Percentiles rank a stretch among this genome's conserved stretches.
Evolutionary conservation across 2,888 invertebrate species (phyloP).

Genomic region (Limnephilus marmoratus): DNA sequence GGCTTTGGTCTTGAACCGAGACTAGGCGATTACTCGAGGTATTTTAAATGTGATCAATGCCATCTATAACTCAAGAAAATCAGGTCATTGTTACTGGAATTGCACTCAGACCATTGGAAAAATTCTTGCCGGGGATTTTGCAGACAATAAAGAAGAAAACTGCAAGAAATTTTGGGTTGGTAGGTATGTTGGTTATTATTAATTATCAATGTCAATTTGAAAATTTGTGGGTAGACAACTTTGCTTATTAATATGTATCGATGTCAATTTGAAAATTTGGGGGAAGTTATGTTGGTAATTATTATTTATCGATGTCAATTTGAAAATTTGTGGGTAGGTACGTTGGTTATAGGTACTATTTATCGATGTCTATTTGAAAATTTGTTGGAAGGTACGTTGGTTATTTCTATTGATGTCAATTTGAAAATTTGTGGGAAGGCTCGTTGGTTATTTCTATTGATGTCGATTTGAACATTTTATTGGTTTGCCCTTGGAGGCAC

Average conservation of each 20-base stretch:
- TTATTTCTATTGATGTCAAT: too few relatives aligned
- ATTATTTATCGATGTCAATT: too few relatives aligned
- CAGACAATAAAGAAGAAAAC: not conserved
- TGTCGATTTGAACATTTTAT: not conserved
- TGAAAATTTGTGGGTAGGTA: too few relatives aligned
- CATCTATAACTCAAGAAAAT: slow-evolving; percentile 20
- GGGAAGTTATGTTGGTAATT: too few relatives aligned
- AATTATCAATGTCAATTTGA: not conserved
- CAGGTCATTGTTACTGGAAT: slow-evolving; percentile 12
- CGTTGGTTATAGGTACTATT: too few relatives aligned
- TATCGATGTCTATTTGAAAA: too few relatives aligned
- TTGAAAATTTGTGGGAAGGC: too few relatives aligned
- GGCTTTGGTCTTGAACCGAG: not conserved
- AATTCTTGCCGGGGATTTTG: not conserved
- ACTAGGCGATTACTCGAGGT: not conserved
- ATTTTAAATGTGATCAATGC: slow-evolving; percentile 45
- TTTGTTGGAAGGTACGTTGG: too few relatives aligned
- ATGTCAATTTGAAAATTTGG: too few relatives aligned
- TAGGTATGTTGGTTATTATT: not conserved
- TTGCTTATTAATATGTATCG: too few relatives aligned
- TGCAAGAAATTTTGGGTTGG: not conserved
- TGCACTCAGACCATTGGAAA: not conserved
- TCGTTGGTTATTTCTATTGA: too few relatives aligned
- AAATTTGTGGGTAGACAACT: too few relatives aligned
- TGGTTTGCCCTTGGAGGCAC: not conserved